Conservation (phyloP, 2,888 invertebrate species). For the Latrodectus hesperus region DNA sequence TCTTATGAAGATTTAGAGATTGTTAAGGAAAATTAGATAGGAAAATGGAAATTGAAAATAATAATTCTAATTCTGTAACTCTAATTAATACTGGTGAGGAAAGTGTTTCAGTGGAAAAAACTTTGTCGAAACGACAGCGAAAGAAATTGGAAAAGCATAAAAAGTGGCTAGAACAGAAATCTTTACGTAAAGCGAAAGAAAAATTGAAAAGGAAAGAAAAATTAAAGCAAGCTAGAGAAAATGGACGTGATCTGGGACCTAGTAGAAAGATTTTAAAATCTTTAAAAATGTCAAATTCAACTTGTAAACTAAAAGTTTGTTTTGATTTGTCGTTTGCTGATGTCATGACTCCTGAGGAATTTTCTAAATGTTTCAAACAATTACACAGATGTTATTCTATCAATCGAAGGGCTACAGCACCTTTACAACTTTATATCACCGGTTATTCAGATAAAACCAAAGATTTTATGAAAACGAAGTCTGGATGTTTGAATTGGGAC, state of each 20-base stretch:
- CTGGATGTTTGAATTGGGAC: slow-evolving; percentile 95
- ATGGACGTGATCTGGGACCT: slow-evolving; percentile 77
- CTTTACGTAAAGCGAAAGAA: slow-evolving; percentile 82
- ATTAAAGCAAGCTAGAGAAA: slow-evolving; percentile 81
- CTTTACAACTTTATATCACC: slow-evolving; percentile 85
- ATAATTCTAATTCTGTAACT: not conserved
- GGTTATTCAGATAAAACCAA: slow-evolving; percentile 85
- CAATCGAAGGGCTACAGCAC: slow-evolving; percentile 86
- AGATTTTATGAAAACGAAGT: slow-evolving; percentile 84
- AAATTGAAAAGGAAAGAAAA: slow-evolving; percentile 83
- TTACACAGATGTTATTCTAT: slow-evolving; percentile 91
- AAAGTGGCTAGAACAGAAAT: slow-evolving; percentile 83
- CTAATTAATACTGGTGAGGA: not conserved
- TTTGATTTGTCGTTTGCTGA: slow-evolving; percentile 94
- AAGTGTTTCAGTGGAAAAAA: not conserved
- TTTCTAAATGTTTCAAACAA: slow-evolving; percentile 92
- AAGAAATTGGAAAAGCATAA: slow-evolving; percentile 83
- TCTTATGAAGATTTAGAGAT: too few relatives aligned
- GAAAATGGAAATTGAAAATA: not conserved
- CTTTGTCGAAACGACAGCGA: slow-evolving; percentile 80
- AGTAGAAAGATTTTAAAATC: slow-evolving; percentile 86
- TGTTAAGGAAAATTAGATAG: too few relatives aligned
- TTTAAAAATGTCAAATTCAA: slow-evolving; percentile 82
- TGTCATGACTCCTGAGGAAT: slow-evolving; percentile 85
- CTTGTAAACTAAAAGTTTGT: slow-evolving; percentile 83